Evolutionary conservation across 2,797 vertebrate genomes (phyloP).

Genomic region (Scomberomorus guttatus): DNA sequence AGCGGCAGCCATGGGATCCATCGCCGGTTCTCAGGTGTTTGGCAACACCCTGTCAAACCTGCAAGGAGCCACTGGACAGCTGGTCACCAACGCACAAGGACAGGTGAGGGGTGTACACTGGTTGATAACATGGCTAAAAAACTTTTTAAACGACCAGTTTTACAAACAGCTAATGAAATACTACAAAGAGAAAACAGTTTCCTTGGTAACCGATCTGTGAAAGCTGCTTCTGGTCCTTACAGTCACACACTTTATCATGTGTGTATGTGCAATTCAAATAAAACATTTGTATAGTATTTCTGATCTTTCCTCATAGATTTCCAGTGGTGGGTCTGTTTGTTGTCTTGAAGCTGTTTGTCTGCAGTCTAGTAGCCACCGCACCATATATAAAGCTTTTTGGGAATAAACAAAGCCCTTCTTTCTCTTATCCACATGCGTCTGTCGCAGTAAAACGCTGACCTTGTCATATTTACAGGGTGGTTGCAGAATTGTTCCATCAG

Average conservation of each 20-base stretch:
- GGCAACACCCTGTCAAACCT: constrained; percentile 95
- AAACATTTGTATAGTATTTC: constrained; percentile 59
- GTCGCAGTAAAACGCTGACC: constrained; percentile 94
- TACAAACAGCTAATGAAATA: constrained; percentile 35
- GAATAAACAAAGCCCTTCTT: constrained; percentile 88
- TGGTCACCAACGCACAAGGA: constrained; percentile 99
- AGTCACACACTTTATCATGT: constrained; percentile 46
- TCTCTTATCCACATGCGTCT: constrained; percentile 76
- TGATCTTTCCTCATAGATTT: constrained; percentile 69
- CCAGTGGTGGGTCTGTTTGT: constrained; percentile 41
- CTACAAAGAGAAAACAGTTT: constrained; percentile 28
- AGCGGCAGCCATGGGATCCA: constrained; percentile 94
- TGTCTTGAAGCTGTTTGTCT: constrained; percentile 62
- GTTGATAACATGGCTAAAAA: no score
- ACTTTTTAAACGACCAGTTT: neutral
- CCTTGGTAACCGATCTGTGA: constrained; percentile 27
- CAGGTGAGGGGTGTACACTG: constrained; percentile 88
- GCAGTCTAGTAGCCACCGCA: constrained; percentile 52
- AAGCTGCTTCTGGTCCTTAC: constrained; percentile 17
- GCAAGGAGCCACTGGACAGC: constrained; percentile 96
- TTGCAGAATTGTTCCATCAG: constrained; percentile 98
- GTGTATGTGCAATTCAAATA: constrained; percentile 39
- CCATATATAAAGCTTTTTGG: constrained; percentile 79
- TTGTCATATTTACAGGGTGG: constrained; percentile 97
- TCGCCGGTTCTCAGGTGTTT: constrained; percentile 96